Conservation (phyloP, 2,888 invertebrate species). For the Torymus texanus region DNA sequence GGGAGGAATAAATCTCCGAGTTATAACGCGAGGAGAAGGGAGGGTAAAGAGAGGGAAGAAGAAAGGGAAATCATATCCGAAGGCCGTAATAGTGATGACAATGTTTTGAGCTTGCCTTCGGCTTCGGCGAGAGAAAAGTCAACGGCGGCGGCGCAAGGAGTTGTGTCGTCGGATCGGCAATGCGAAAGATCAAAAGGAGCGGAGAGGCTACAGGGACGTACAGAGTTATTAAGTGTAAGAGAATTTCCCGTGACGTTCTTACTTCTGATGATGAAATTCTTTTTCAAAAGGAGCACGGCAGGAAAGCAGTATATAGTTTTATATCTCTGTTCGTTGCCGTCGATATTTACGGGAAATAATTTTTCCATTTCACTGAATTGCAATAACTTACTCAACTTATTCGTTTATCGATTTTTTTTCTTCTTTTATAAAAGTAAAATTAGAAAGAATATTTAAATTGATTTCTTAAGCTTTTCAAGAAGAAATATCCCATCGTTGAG, state of each 20-base stretch:
- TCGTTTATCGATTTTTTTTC: too few species aligned
- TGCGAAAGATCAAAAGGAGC: slow-evolving; percentile 35
- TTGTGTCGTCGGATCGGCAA: not conserved
- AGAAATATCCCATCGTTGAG: not conserved
- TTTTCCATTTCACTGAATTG: too few species aligned
- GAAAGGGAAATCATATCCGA: slow-evolving; percentile 38
- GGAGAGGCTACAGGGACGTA: not conserved
- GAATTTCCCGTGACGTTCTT: slow-evolving; percentile 3
- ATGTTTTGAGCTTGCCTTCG: slow-evolving; percentile 48
- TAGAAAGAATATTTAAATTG: too few species aligned
- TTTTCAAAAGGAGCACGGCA: not conserved
- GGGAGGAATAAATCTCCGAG: slow-evolving; percentile 36
- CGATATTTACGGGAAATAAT: too few species aligned
- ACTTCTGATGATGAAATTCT: not conserved
- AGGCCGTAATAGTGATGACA: slow-evolving; percentile 43
- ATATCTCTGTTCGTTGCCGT: too few species aligned
- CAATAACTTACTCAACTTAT: too few species aligned
- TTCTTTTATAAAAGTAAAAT: too few species aligned
- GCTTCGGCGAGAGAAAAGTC: slow-evolving; percentile 9
- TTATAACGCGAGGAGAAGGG: slow-evolving; percentile 15
- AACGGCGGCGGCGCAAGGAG: not conserved
- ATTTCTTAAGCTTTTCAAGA: not conserved
- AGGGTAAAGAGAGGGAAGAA: not conserved
- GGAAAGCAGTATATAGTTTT: too few species aligned
- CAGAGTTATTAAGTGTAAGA: slow-evolving; percentile 21